phyloP scores from a whole-genome alignment of 1,140 invertebrate genomes.

The Ectropis grisescens region DNA sequence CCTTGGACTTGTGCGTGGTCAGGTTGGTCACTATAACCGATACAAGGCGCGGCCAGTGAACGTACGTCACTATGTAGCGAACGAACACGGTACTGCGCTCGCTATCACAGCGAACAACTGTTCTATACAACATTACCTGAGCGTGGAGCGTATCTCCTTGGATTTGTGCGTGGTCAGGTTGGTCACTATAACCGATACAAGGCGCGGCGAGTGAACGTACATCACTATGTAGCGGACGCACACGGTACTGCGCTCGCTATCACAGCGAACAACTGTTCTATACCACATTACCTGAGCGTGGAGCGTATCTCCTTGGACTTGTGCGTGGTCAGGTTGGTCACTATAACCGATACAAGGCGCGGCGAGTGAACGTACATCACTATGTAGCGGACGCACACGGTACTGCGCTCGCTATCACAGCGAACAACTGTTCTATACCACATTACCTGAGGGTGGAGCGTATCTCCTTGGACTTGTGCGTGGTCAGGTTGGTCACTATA shows the following conservation, averaged over 20 bases:
- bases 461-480: slow-evolving; percentile 94
- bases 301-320: too few relatives aligned
- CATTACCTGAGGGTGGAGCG: slow-evolving; percentile 70
- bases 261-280: slow-evolving; percentile 75
- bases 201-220: slow-evolving; percentile 85
- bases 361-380: slow-evolving; percentile 89
- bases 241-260: slow-evolving; percentile 92
- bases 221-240: slow-evolving; percentile 91
- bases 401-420: slow-evolving; percentile 94
- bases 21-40: slow-evolving; percentile 88
- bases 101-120: slow-evolving; percentile 84
- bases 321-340: slow-evolving; percentile 80
- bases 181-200: slow-evolving; percentile 89
- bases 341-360: slow-evolving; percentile 90
- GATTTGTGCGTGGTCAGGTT: too few relatives aligned
- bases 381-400: slow-evolving; percentile 90
- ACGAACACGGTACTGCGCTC: slow-evolving; percentile 90
- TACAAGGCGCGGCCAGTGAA: slow-evolving; percentile 86
- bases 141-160: too few relatives aligned
- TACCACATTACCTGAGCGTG: too few relatives aligned
- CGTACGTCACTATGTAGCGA: slow-evolving; percentile 91
- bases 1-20: slow-evolving; percentile 89
- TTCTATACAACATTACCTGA: too few relatives aligned
- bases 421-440: slow-evolving; percentile 14
- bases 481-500: slow-evolving; percentile 81